Conservation (phyloP, 2,888 invertebrate genomes). For the Drosophila borealis region DNA sequence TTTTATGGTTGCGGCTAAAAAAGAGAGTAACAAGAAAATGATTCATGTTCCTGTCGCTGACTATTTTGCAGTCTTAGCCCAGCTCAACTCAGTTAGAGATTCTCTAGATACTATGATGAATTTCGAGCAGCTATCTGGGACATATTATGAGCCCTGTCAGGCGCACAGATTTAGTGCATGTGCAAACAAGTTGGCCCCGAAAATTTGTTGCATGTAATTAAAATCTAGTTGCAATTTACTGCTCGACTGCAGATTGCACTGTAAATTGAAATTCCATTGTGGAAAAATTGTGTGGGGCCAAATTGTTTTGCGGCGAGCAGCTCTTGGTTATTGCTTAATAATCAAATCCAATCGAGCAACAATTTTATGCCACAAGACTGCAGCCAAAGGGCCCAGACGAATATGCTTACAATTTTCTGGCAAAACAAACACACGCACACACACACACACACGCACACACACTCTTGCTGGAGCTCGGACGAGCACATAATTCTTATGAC, state of each 20-base stretch:
- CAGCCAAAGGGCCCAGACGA: constrained; percentile 14
- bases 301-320: constrained; percentile 45
- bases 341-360: constrained; percentile 65
- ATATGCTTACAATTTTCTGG: constrained; percentile 35
- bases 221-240: constrained; percentile 53
- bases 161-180: constrained; percentile 9
- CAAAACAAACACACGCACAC: constrained; percentile 13
- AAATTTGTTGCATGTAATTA: constrained; percentile 67
- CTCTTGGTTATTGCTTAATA: constrained; percentile 61
- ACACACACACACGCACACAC: not conserved
- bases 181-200: not conserved
- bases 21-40: constrained; percentile 37
- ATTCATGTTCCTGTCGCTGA: constrained; percentile 58
- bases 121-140: constrained; percentile 3
- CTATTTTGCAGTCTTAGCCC: constrained; percentile 44
- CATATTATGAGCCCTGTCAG: constrained; percentile 1
- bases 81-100: constrained; percentile 19
- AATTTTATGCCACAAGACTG: constrained; percentile 41
- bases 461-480: constrained; percentile 14
- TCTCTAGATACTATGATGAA: constrained; percentile 1
- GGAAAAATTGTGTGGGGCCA: constrained; percentile 34
- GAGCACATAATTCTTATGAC: constrained; percentile 9
- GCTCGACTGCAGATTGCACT: constrained; percentile 37
- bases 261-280: constrained; percentile 61
- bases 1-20: constrained; percentile 62